Base-by-base conservation (phyloP, 2,888 invertebrate genomes). In the Gasteruption jaculator region DNA sequence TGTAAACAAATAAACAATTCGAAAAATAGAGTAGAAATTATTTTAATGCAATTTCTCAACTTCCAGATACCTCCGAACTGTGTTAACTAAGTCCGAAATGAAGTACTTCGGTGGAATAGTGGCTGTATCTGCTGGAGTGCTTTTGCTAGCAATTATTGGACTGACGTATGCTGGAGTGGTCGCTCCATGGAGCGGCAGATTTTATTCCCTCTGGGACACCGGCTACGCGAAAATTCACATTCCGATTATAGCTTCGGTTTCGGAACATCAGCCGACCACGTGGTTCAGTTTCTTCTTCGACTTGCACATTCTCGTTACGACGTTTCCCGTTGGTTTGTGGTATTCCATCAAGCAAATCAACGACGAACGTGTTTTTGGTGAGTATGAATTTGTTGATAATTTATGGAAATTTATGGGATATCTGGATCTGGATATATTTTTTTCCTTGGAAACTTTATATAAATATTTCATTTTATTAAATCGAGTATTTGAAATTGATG, bases 251-350 rank as follows among this genome's bases (percentile, higher is more conserved):
- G 97, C 97, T 1, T 95, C 95, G 0, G 97, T 99, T 15, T 96
- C 96, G 0, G 97, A 99, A 71, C 97, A 99, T 80, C 99, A 99
- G 74, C 99, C 99, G 0, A 99, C 99, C 1, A 95, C 96, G 0
- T 99, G 99, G 99, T 96, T 96, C 50, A 92, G 93, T 0, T 94
- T 95, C 74, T 96, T 99, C 81, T 97, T 99, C 69, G 99, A 99
- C 74, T 79, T 99, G 4, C 99, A 99, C 70, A 88, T 99, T 53
- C 78, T 99, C 27, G 90, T 95, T 6, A 90, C 93, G 57, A 91
- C 92, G 1, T 99, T 99, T 76, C 99, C 99, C 0, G 97, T 95
- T 11, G 99, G 99, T 0, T 78, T 96, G 30, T 99, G 97, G 96
- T 97, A 96, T 71, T 94, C 94, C 77, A 91, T 99, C 66, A 95